Evolutionary conservation across 2,113 vertebrate genomes (phyloP).

Genomic region (Chauna torquata): DNA sequence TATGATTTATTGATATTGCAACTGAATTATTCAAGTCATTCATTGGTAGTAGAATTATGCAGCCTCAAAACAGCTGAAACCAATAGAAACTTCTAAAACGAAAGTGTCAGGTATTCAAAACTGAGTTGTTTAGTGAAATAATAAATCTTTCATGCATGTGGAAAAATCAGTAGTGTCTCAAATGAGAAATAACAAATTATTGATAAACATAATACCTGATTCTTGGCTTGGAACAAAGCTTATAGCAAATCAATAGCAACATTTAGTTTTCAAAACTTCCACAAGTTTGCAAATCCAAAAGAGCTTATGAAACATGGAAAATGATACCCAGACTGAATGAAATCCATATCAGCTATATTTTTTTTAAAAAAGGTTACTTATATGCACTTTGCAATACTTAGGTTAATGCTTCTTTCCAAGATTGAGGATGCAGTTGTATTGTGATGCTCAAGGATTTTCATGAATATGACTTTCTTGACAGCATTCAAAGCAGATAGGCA

Average conservation of each 20-base stretch:
- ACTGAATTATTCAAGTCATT: constrained; percentile 53
- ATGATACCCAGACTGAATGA: background rate
- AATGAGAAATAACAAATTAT: constrained; percentile 31
- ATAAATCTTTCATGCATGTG: background rate
- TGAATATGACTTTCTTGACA: background rate
- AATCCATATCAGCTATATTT: background rate
- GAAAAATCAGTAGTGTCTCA: constrained; percentile 18
- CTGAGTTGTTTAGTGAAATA: constrained; percentile 22
- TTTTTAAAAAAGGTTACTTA: background rate
- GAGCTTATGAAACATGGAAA: background rate
- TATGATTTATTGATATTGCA: constrained; percentile 37
- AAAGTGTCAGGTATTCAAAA: constrained; percentile 11
- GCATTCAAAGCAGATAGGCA: background rate
- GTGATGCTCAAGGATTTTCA: background rate
- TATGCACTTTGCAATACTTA: background rate
- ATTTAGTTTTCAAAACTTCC: constrained; percentile 18
- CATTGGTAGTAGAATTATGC: constrained; percentile 11
- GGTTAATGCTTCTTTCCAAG: background rate
- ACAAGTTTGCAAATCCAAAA: background rate
- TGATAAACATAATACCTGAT: background rate
- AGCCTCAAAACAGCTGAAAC: constrained; percentile 6
- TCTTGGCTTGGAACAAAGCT: background rate
- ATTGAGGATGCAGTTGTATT: background rate
- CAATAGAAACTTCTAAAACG: constrained; percentile 15
- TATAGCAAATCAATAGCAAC: constrained; percentile 13